Evolutionary conservation across 2,113 vertebrate species (phyloP).

Genomic region (Platycercus adscitus): DNA sequence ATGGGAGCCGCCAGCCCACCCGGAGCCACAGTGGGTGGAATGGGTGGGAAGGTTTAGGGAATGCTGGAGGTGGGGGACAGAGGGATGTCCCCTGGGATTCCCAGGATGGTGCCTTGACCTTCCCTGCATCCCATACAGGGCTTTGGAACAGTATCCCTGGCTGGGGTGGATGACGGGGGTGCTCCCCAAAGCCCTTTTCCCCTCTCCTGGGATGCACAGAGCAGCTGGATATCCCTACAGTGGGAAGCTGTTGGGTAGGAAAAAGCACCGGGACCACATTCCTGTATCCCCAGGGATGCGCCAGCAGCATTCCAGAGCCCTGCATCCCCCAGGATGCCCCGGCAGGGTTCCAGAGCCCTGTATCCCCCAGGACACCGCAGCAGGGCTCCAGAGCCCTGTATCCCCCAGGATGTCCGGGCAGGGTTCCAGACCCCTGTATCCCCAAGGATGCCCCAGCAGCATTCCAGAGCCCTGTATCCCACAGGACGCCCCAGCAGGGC

Average conservation of each 20-base stretch:
- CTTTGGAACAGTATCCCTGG: background rate
- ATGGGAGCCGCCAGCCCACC: background rate
- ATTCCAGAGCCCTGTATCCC: background rate
- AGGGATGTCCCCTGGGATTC: too few species aligned
- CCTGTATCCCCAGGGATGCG: background rate
- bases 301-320: background rate
- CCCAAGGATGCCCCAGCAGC: background rate
- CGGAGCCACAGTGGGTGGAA: background rate
- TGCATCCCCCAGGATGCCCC: background rate
- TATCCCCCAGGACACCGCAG: background rate
- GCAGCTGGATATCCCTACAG: background rate
- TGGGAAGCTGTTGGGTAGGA: background rate
- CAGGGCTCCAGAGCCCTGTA: background rate
- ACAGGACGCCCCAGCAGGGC: accelerated
- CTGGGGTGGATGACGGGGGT: background rate
- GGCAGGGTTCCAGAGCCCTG: too few species aligned
- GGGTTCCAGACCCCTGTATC: background rate
- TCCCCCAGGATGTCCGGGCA: background rate
- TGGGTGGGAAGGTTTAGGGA: accelerated
- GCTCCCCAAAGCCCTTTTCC: background rate
- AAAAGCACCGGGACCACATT: background rate
- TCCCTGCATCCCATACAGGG: background rate
- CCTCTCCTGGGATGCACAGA: accelerated
- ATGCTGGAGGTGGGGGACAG: background rate
- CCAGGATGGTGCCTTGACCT: background rate